A percentile compares a stretch with the other conserved stretches of the same genome.
phyloP scores from a whole-genome alignment of 2,113 vertebrate genomes.

The Maccullochella peelii region DNA sequence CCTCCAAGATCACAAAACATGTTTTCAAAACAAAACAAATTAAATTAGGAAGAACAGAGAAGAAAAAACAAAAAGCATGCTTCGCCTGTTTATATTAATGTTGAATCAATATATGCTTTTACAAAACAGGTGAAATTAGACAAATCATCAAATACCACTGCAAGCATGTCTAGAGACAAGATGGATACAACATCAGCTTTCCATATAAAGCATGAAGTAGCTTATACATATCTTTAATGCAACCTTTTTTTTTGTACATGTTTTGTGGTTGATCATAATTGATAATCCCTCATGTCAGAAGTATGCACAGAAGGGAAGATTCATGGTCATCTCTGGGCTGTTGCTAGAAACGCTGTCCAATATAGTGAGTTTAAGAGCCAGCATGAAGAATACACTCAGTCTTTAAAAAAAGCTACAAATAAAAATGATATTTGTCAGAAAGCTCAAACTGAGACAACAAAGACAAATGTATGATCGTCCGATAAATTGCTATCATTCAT shows the following conservation, averaged over 20 bases:
- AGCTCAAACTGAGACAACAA: neutral
- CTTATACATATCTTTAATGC: neutral
- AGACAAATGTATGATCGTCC: neutral
- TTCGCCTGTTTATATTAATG: neutral
- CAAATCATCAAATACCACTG: neutral
- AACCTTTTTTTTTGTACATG: neutral
- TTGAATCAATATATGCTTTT: neutral
- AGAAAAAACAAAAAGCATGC: no score
- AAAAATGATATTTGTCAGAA: slow-evolving; percentile 11
- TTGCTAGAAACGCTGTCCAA: slow-evolving; percentile 9
- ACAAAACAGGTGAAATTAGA: neutral
- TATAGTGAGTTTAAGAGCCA: slow-evolving; percentile 3
- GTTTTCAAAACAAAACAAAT: slow-evolving; percentile 13
- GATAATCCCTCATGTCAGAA: slow-evolving; percentile 39
- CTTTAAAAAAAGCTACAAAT: neutral
- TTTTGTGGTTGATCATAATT: slow-evolving; percentile 18
- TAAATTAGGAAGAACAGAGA: neutral
- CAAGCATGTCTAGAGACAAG: no score
- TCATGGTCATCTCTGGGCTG: slow-evolving; percentile 11
- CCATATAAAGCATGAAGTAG: neutral
- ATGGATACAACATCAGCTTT: neutral
- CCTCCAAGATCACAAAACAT: neutral
- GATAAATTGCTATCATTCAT: neutral
- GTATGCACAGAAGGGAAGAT: slow-evolving; percentile 39
- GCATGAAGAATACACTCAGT: neutral